Conservation (phyloP, 1,140 invertebrate species). For the Parasteatoda tepidariorum region DNA sequence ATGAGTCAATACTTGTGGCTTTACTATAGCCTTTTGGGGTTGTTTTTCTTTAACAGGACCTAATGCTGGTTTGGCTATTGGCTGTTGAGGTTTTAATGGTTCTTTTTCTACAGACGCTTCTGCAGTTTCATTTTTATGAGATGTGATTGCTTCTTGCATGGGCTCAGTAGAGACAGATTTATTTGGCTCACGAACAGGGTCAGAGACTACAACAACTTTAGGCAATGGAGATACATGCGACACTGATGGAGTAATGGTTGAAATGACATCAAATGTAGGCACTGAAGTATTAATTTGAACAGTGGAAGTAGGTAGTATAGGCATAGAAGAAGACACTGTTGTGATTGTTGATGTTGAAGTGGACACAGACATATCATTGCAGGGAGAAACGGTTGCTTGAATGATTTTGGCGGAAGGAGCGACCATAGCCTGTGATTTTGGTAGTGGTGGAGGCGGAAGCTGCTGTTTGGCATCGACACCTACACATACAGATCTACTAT, state of each 20-base stretch:
- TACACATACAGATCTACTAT: conserved; percentile 14
- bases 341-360: neutral
- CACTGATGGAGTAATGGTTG: neutral
- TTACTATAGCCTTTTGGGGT: conserved; percentile 85
- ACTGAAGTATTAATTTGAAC: neutral
- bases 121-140: neutral
- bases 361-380: neutral
- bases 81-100: conserved; percentile 7
- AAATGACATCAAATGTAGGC: neutral
- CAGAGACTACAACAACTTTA: neutral
- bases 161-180: neutral
- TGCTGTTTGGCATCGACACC: too few relatives aligned
- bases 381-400: neutral
- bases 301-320: neutral
- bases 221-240: neutral
- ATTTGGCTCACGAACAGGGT: neutral
- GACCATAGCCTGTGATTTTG: conserved; percentile 62
- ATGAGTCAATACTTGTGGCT: conserved; percentile 94
- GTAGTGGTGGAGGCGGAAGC: conserved; percentile 68
- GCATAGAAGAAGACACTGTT: neutral
- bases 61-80: conserved; percentile 4
- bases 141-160: neutral
- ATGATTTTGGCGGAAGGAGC: conserved; percentile 23
- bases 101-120: neutral
- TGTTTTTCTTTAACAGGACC: conserved; percentile 62